Evolutionary conservation across 2,888 invertebrate genomes (phyloP).

Genomic region (Agrypnus murinus): DNA sequence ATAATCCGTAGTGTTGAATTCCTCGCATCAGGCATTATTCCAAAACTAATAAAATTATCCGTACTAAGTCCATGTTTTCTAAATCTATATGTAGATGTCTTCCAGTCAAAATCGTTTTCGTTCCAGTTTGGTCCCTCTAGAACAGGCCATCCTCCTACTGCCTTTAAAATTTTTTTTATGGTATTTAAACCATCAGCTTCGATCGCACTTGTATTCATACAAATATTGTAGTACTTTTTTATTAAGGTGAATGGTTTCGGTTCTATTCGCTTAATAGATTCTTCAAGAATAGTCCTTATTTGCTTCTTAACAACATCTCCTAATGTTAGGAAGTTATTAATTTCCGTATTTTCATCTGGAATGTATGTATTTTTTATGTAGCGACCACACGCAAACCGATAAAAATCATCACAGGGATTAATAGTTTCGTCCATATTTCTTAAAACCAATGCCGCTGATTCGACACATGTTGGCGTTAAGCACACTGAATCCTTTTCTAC

Average conservation of each 20-base stretch:
- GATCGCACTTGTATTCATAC: constrained; percentile 90
- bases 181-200: constrained; percentile 85
- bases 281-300: constrained; percentile 80
- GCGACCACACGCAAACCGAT: constrained; percentile 85
- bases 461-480: constrained; percentile 82
- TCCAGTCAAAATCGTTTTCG: constrained; percentile 84
- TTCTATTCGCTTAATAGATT: constrained; percentile 76
- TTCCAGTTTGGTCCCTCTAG: constrained; percentile 86
- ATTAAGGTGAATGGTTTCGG: constrained; percentile 83
- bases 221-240: constrained; percentile 88
- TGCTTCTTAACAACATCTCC: constrained; percentile 84
- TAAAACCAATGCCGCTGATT: constrained; percentile 83
- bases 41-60: constrained; percentile 92
- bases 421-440: constrained; percentile 81
- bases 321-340: constrained; percentile 84
- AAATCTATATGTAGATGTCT: constrained; percentile 87
- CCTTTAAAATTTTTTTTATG: constrained; percentile 79
- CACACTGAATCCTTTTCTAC: constrained; percentile 15
- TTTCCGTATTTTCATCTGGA: constrained; percentile 86
- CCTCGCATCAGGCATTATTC: constrained; percentile 90
- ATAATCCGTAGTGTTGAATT: constrained; percentile 89
- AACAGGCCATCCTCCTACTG: constrained; percentile 94
- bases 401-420: constrained; percentile 89
- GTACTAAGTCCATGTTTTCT: constrained; percentile 87
- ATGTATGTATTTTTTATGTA: constrained; percentile 83